Evolutionary conservation across 1,140 invertebrate species (phyloP), one percentile per base, ranked within the genome.

Genomic region (Phymorhynchus buccinoides): DNA sequence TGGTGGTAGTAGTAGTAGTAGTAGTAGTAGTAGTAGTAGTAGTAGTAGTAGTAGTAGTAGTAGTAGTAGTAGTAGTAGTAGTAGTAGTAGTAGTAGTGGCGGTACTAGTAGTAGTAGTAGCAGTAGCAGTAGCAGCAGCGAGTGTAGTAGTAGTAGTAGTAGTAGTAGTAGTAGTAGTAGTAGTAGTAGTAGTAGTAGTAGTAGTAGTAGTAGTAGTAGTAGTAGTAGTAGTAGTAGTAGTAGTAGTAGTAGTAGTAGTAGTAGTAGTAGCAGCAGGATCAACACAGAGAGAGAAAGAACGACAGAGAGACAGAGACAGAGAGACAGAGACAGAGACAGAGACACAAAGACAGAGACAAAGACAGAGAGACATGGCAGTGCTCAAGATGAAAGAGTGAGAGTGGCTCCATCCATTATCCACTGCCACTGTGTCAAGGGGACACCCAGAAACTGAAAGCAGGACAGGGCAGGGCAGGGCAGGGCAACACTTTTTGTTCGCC

Each of bases 11-110:
- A 41, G 39, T 37, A 27, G 22, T 77, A 27, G 22, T 37, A 77
- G 75, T 27, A 37, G 22, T 77, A 27, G 75, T 77, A 27, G 75
- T 37, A 27, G 75, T 77, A 27, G 22, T 77, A 22, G 22, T 77
- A 37, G 75, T 77, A 77, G 32, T 27, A 77, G 35, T 27, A 77
- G 75, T 37, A 77, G 75, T 77, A 37, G 22, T 77, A 27, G 75
- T 77, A 37, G 35, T 27, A 77, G 75, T 37, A 22, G 22, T 37
- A 77, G 75, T 77, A 37, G 75, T 77, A 37, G 75, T 27, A 37
- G 35, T 77, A 37, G 22, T 22, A 77, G 22, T 22, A 37, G 35
- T 22, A 77, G 22, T 77, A 27, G 75, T n/a, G n/a, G n/a, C n/a
- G n/a, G n/a, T n/a, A n/a, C n/a, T n/a, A n/a, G n/a, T n/a, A n/a